Evolutionary conservation across 2,888 invertebrate genomes (phyloP).

Genomic region (Netelia melanura): DNA sequence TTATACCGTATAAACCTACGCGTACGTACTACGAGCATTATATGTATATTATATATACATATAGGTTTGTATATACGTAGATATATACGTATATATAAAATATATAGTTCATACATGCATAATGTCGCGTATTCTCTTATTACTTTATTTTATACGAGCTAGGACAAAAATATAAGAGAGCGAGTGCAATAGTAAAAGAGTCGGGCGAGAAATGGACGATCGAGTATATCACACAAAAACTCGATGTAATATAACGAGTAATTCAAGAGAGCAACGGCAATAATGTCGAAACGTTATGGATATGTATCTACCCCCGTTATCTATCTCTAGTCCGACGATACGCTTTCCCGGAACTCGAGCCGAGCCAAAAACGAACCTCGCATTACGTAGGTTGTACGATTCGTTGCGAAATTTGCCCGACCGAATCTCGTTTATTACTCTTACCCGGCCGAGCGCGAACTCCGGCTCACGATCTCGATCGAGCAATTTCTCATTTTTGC

Average conservation of each 20-base stretch:
- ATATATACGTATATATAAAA: constrained; percentile 4
- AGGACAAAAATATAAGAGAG: constrained; percentile 47
- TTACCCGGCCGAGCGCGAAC: constrained; percentile 56
- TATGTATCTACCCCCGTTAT: not conserved
- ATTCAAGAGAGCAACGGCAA: no score
- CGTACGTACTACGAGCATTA: constrained; percentile 11
- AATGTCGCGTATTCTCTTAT: constrained; percentile 36
- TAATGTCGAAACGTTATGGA: not conserved
- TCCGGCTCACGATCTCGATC: constrained; percentile 37
- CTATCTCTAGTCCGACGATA: not conserved
- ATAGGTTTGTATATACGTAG: not conserved
- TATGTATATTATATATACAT: constrained; percentile 4
- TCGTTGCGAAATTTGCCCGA: constrained; percentile 59
- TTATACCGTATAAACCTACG: not conserved
- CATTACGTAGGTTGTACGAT: constrained; percentile 23
- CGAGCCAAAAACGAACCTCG: constrained; percentile 14
- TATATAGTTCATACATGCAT: constrained; percentile 31
- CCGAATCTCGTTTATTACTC: constrained; percentile 64
- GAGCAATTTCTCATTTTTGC: constrained; percentile 47
- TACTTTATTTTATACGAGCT: constrained; percentile 60
- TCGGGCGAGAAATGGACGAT: not conserved
- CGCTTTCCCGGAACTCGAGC: not conserved
- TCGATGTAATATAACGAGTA: not conserved
- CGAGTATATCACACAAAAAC: no score
- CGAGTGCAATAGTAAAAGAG: constrained; percentile 15